Evolutionary conservation across 2,797 vertebrate genomes (phyloP).

Genomic region (Pelodytes ibericus): DNA sequence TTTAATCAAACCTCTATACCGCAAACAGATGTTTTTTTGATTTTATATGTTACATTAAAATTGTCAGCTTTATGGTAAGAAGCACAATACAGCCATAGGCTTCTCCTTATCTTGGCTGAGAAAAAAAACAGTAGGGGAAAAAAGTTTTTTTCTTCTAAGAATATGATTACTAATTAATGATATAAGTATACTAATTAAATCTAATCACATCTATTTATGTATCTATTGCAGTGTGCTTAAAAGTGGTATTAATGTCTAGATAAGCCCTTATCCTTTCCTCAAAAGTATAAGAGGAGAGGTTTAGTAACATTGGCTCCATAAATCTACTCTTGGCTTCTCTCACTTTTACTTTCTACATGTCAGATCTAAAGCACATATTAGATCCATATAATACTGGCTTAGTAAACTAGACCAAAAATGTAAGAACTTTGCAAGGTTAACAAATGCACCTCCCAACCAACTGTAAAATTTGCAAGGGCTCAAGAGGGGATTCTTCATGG

Average conservation of each 20-base stretch:
- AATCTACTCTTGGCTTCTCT: slow-evolving; percentile 18
- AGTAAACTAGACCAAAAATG: slow-evolving; percentile 2
- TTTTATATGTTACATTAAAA: slow-evolving; percentile 46
- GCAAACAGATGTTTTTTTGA: slow-evolving; percentile 40
- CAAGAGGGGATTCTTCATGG: not conserved
- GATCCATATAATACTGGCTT: not conserved
- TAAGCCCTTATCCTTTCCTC: slow-evolving; percentile 55
- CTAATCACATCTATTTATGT: slow-evolving; percentile 50
- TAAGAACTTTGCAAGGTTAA: not conserved
- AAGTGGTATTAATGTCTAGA: slow-evolving; percentile 52
- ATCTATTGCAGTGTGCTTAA: slow-evolving; percentile 57
- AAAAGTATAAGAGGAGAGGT: slow-evolving; percentile 45
- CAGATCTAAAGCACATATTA: slow-evolving; percentile 11
- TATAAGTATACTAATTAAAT: slow-evolving; percentile 48
- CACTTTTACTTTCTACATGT: not conserved
- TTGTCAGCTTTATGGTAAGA: slow-evolving; percentile 39
- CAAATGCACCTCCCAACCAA: slow-evolving; percentile 21
- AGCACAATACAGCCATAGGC: slow-evolving; percentile 35
- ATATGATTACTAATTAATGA: slow-evolving; percentile 48
- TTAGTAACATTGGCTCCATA: slow-evolving; percentile 38
- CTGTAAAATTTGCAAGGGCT: not conserved
- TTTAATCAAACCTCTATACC: slow-evolving; percentile 32
- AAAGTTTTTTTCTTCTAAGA: slow-evolving; percentile 37
- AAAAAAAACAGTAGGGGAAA: slow-evolving; percentile 31
- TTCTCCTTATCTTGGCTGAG: slow-evolving; percentile 31